Percentiles rank a stretch among this genome's conserved stretches.
These are phyloP conservation scores for Valencia hispanica DNA, from an alignment of 2,797 vertebrate genomes.

Conservation along the genomic window DNA sequence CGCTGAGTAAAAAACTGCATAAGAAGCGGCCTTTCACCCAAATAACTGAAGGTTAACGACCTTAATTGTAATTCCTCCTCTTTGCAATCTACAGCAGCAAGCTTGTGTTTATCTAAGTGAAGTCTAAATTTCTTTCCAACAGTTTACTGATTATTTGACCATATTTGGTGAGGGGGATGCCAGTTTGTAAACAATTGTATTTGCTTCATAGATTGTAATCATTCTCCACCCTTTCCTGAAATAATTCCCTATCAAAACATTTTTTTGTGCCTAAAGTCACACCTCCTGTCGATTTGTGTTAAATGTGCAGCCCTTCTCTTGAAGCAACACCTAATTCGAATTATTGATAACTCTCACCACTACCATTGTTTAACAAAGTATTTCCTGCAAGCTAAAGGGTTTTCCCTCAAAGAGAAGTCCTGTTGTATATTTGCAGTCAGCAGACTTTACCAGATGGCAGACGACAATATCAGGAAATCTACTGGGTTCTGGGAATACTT, in stretches of 20 bases:
- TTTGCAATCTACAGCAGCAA: conserved; percentile 21
- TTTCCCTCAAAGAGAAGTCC: conserved; percentile 12
- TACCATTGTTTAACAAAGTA: conserved; percentile 17
- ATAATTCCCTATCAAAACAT: conserved; percentile 46
- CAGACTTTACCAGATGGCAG: not conserved
- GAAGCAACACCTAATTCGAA: not conserved
- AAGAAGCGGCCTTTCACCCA: conserved; percentile 15
- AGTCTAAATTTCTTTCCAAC: conserved; percentile 43
- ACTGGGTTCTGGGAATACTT: not conserved
- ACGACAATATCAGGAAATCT: conserved; percentile 36
- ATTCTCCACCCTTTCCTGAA: conserved; percentile 67
- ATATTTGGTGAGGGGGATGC: conserved; percentile 64
- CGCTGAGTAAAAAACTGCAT: not conserved
- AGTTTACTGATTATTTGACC: conserved; percentile 57
- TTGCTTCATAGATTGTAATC: conserved; percentile 50
- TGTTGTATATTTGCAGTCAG: conserved; percentile 1
- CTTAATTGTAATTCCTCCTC: conserved; percentile 48
- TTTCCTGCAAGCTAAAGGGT: not conserved
- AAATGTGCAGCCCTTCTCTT: conserved; percentile 5
- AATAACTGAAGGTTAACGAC: conserved; percentile 14
- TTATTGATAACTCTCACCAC: not conserved
- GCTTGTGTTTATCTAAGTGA: conserved; percentile 36
- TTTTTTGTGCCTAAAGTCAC: conserved; percentile 30
- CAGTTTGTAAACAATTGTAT: conserved; percentile 68
- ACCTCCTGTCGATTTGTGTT: conserved; percentile 3